Base-by-base conservation (phyloP, 2,888 invertebrate species). In the Cantharis flavilabris region DNA sequence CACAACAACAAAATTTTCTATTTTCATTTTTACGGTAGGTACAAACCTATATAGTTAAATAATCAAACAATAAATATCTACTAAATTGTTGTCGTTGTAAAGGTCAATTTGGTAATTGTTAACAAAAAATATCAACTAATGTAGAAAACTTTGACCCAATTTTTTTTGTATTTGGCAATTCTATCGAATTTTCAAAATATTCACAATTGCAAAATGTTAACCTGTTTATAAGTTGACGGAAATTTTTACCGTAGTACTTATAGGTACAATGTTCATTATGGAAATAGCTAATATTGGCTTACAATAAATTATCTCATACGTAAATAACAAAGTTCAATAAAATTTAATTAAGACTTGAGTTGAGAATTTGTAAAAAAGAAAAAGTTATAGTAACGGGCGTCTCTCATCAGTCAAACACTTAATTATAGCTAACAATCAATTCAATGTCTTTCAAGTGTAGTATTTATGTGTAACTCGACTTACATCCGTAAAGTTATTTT, bases 21-120 rank as follows among this genome's bases (percentile, higher is more conserved):
- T 79, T 73, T 65, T 70, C 72, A 49, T 62, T 62, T 33, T 69
- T 77, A 20, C 74, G 72, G 79, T 79, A 76, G 26, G 76, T n/a
- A 26, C 26, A 1, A 9, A 26, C 26, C 20, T 20, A 7, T 26
- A 69, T 28, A 71, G n/a, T 49, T n/a, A 49, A 49, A 33, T 33
- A 33, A 33, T 33, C 13, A 33, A 33, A 33, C 13, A 33, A 33
- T 33, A 33, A 33, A 33, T 33, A n/a, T n/a, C n/a, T n/a, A 33
- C 33, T 13, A n/a, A 49, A 49, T 49, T 49, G 49, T n/a, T 5
- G 7, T 49, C 49, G 5, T n/a, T 9, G 3, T 49, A 49, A 49
- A 49, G 49, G 49, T 49, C 49, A 49, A n/a, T 49, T 49, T 49
- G 49, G 49, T 49, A 49, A 49, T 49, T 9, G 2, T n/a, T 49